Conservation (phyloP, 1,140 invertebrate species). For the Drosophila nigrodunni region DNA sequence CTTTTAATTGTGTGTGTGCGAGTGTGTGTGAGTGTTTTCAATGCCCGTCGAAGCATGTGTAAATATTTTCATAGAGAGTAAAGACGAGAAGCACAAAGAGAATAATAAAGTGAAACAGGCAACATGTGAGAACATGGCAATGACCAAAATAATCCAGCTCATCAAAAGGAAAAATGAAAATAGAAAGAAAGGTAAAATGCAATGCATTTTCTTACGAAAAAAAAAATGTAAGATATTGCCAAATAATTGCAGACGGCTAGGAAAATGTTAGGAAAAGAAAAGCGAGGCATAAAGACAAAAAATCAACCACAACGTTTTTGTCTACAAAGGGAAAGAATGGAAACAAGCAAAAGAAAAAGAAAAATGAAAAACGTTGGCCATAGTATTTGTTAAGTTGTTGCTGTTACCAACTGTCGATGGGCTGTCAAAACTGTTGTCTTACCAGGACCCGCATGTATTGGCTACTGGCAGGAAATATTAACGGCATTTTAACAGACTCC, state of each 20-base stretch:
- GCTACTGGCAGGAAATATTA: slow-evolving; percentile 72
- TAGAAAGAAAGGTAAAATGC: slow-evolving; percentile 25
- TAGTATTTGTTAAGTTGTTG: slow-evolving; percentile 34
- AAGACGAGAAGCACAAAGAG: slow-evolving; percentile 47
- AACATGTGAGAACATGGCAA: slow-evolving; percentile 76
- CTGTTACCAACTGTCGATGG: slow-evolving; percentile 62
- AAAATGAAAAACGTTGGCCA: slow-evolving; percentile 21
- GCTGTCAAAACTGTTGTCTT: slow-evolving; percentile 70
- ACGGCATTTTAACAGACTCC: slow-evolving; percentile 31
- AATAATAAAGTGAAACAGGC: slow-evolving; percentile 35
- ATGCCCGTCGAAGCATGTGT: slow-evolving; percentile 58
- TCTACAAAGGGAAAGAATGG: slow-evolving; percentile 34
- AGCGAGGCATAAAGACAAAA: slow-evolving; percentile 60
- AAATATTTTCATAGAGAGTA: slow-evolving; percentile 76
- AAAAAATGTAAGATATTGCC: slow-evolving; percentile 70
- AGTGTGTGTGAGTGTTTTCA: slow-evolving; percentile 28
- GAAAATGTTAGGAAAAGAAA: slow-evolving; percentile 35
- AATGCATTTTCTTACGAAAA: slow-evolving; percentile 56
- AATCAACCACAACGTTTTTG: slow-evolving; percentile 77
- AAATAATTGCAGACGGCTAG: slow-evolving; percentile 68
- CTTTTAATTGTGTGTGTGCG: slow-evolving; percentile 74
- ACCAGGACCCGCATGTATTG: neutral
- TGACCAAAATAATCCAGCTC: slow-evolving; percentile 77
- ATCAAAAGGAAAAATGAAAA: neutral
- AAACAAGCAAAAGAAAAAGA: slow-evolving; percentile 27